Evolutionary conservation across 2,888 invertebrate species (phyloP), one percentile per base, ranked within the genome.

Genomic region (Drosophila phalerata): DNA sequence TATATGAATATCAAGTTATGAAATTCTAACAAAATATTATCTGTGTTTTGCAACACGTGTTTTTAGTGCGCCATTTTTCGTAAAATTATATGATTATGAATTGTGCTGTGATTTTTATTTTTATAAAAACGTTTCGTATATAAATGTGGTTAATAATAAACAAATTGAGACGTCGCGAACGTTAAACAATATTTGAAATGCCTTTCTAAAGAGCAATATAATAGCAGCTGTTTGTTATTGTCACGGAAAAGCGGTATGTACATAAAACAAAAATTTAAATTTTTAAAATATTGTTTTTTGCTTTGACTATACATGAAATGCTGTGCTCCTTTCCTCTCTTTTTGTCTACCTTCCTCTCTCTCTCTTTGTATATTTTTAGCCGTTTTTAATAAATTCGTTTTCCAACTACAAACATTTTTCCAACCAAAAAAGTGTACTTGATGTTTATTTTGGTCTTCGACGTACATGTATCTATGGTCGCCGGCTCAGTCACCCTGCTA

Each of bases 301-400:
- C 25, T 28, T 43, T 45, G 22, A 6, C 17, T 40, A 17, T 17
- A 40, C 42, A 15, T 34, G 11, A 10, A 38, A 38, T 37, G 22
- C 1, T 4, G 15, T 2, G 34, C 19, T 32, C 43, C n/a, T 3
- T 28, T 19, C 5, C 19, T n/a, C 19, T 42, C 42, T 11, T 2
- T 8, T 3, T n/a, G 19, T 22, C 42, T 22, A 11, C 15, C 11
- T 25, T 5, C 6, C 30, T 47, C 34, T 38, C 30, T 47, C 34
- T 38, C 28, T 45, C 25, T 38, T 37, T 43, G 51, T 19, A 13
- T 82, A 81, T 79, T 76, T 76, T 58, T 85, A 81, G 72, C 34
- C 22, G 32, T 34, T 69, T 69, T 81, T 58, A 47, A 81, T 66
- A 75, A 51, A 37, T n/a, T 40, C 13, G 40, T 73, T 65, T 51